phyloP scores from a whole-genome alignment of 2,797 vertebrate genomes.

The Adelosebastes latens region DNA sequence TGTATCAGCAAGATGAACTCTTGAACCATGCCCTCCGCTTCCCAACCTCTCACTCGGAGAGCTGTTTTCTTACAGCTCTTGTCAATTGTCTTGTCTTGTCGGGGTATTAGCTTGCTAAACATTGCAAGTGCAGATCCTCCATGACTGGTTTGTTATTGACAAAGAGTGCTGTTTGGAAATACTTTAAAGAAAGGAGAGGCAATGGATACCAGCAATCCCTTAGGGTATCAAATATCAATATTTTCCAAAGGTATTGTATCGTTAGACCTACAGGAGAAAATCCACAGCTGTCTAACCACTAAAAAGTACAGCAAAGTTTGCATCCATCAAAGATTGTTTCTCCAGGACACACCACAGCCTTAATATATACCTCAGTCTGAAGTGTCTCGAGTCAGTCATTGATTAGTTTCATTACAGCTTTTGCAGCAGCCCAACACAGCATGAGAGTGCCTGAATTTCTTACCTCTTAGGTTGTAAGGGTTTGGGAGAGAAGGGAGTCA shows the following conservation, averaged over 20 bases:
- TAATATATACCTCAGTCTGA: background rate
- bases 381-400: conserved; percentile 1
- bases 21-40: background rate
- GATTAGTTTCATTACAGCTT: conserved; percentile 13
- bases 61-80: background rate
- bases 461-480: background rate
- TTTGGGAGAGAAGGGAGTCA: background rate
- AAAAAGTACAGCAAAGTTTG: background rate
- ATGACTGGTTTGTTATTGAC: background rate
- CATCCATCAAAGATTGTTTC: conserved; percentile 1
- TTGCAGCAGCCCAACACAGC: background rate
- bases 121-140: background rate
- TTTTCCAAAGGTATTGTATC: background rate
- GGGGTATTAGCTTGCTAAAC: background rate
- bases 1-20: background rate
- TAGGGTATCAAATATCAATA: conserved; percentile 6
- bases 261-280: background rate
- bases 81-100: background rate
- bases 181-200: background rate
- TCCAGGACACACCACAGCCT: background rate
- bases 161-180: background rate
- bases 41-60: background rate
- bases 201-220: background rate
- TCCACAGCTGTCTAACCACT: background rate
- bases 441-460: background rate